phyloP scores from a whole-genome alignment of 2,113 vertebrate genomes.

The Xenotilapia leptura region DNA sequence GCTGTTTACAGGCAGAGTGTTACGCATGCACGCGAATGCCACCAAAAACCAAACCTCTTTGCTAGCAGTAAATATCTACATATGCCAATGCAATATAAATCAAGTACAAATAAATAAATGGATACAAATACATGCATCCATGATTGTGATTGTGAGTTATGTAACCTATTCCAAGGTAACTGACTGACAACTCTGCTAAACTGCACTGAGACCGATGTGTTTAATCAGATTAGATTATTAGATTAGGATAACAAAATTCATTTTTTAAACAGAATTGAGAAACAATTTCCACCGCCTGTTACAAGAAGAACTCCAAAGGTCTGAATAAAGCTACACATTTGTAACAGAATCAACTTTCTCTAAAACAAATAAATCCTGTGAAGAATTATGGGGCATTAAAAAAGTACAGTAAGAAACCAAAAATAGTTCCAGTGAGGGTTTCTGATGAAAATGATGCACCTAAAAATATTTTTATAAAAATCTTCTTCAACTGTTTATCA shows the following conservation, averaged over 20 bases:
- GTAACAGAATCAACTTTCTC: neutral
- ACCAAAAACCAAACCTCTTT: neutral
- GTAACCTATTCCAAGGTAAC: neutral
- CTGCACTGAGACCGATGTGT: neutral
- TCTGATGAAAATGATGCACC: neutral
- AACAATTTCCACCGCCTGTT: neutral
- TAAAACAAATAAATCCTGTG: neutral
- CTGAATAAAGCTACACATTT: neutral
- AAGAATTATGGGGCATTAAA: neutral
- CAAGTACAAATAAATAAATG: neutral
- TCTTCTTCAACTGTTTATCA: neutral
- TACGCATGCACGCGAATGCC: neutral
- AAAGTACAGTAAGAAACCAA: neutral
- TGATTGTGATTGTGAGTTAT: neutral
- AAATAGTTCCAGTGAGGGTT: neutral
- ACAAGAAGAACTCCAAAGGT: neutral
- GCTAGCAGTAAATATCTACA: neutral
- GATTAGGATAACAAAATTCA: neutral
- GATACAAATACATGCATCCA: neutral
- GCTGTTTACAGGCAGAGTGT: neutral
- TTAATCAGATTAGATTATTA: neutral
- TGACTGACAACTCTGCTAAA: neutral
- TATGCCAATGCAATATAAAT: neutral
- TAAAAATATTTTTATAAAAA: neutral
- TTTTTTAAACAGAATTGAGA: neutral